Evolutionary conservation across 2,888 invertebrate species (phyloP), one percentile per base, ranked within the genome.

Genomic region (Aleiodes leptofemur): DNA sequence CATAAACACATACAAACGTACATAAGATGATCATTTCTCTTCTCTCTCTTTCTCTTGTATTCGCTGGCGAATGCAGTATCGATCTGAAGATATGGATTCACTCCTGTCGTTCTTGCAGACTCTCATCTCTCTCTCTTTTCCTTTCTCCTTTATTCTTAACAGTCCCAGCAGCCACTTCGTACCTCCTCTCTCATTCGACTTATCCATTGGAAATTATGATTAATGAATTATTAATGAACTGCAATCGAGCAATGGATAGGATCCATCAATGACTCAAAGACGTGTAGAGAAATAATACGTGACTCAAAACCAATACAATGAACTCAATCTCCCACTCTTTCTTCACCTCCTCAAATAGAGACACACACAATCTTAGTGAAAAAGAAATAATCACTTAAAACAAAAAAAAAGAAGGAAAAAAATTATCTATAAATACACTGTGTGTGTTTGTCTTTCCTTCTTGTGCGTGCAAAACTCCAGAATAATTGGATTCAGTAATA

Each of bases 221-320:
- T 83, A 86, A 88, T 88, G 87, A 87, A 88, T 87, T 87, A 88
- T 88, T 87, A 84, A 88, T 88, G 87, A 84, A 82, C 79, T 74
- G 64, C 29, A 74, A 72, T 50, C 34, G 78, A 69, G 77, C 78
- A 79, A 68, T 78, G 76, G 77, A 23, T 23, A 77, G 83, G 80
- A 83, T 84, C 83, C 82, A 82, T 86, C 85, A 84, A 84, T 84
- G 83, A 81, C 82, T 43, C 43, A 51, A 68, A 50, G 23, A 64
- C 72, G 59, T 23, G 73, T 57, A 59, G 38, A 23, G 23, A 23
- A 51, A 29, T 6, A 43, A 43, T 51, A 31, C 50, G 51, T 31
- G 68, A 68, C 68, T 51, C 48, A 50, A 7, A 43, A 43, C 9
- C 51, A 29, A 7, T 51, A 29, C 51, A 50, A 31, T 68, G 51